Conservation (phyloP, 2,113 vertebrate species). For the Phrynosoma platyrhinos region DNA sequence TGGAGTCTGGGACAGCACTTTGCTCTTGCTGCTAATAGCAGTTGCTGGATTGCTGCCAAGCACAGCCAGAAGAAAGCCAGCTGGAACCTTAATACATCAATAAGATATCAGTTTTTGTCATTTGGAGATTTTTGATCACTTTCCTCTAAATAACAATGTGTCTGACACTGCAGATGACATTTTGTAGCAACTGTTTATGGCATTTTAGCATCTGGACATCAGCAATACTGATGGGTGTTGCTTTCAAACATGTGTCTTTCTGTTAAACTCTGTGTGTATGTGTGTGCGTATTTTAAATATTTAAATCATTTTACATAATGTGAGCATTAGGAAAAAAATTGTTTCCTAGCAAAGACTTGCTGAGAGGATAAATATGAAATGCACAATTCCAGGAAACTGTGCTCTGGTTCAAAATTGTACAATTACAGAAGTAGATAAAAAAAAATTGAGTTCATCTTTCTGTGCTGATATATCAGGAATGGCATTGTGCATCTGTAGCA, state of each 20-base stretch:
- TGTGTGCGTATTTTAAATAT: conserved; percentile 58
- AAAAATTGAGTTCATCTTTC: no score
- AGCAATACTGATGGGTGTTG: conserved; percentile 51
- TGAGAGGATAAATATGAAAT: background rate
- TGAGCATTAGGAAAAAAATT: background rate
- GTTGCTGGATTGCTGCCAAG: background rate
- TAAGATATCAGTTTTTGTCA: conserved; percentile 51
- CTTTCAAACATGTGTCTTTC: conserved; percentile 28
- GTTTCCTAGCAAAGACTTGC: background rate
- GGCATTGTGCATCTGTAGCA: no score
- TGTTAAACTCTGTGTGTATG: conserved; percentile 57
- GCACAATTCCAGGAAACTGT: background rate
- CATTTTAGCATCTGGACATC: conserved; percentile 60
- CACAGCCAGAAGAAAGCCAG: background rate
- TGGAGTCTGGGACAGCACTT: background rate
- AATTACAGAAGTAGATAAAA: background rate
- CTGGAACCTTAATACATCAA: background rate
- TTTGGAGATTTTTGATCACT: conserved; percentile 55
- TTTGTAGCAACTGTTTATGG: conserved; percentile 66
- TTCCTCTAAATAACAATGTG: conserved; percentile 45
- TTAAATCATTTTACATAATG: background rate
- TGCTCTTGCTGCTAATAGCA: background rate
- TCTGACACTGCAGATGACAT: conserved; percentile 56
- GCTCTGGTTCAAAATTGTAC: background rate
- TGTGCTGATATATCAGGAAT: no score